Conservation (phyloP, 2,113 vertebrate genomes). For the Charina bottae region DNA sequence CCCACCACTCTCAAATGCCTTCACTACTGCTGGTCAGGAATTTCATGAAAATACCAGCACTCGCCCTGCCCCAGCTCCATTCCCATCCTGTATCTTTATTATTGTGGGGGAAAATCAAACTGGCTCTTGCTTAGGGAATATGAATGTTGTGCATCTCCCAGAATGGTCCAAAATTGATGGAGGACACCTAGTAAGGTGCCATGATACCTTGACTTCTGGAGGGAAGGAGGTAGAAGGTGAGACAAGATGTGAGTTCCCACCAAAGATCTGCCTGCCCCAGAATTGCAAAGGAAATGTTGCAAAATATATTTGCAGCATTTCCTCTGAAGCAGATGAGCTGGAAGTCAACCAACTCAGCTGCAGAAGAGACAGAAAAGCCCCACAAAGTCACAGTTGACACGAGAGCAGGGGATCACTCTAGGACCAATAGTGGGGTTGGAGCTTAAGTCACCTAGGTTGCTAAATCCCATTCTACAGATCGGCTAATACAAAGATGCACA, state of each 20-base stretch:
- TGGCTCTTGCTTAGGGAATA: background rate
- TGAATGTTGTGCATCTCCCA: background rate
- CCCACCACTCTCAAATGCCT: background rate
- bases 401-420: background rate
- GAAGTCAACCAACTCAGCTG: background rate
- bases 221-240: background rate
- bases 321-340: background rate
- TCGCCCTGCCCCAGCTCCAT: background rate
- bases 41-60: background rate
- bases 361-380: background rate
- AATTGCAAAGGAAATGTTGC: background rate
- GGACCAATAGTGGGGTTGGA: background rate
- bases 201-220: background rate
- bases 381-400: background rate
- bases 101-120: background rate
- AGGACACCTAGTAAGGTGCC: background rate
- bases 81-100: background rate
- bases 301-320: background rate
- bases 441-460: conserved; percentile 24
- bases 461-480: conserved; percentile 66
- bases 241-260: background rate
- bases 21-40: background rate
- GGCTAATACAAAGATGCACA: background rate
- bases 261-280: background rate
- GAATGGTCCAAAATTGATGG: background rate